These are phyloP conservation scores for Eupithecia subumbrata DNA, from an alignment of 2,888 invertebrate species.

Conservation along the genomic window DNA sequence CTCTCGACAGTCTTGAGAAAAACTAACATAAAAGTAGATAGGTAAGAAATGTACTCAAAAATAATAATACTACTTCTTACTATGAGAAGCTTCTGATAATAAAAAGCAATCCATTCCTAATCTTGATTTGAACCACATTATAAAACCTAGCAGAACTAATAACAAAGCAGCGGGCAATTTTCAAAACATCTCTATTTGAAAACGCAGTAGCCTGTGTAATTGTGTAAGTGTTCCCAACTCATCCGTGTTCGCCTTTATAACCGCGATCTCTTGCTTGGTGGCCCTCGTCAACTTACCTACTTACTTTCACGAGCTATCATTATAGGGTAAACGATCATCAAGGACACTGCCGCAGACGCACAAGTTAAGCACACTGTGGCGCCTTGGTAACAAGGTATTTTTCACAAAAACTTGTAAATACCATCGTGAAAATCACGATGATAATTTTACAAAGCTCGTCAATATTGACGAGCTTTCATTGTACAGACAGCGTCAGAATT, in stretches of 20 bases:
- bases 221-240: conserved; percentile 27
- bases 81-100: background rate
- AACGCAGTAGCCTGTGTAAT: conserved; percentile 34
- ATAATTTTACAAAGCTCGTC: no score
- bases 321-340: conserved; percentile 28
- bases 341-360: background rate
- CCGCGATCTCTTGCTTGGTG: conserved; percentile 31
- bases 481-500: no score
- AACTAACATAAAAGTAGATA: background rate
- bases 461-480: no score
- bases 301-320: conserved; percentile 39
- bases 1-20: background rate
- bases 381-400: no score
- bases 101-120: background rate
- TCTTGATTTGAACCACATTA: conserved; percentile 1
- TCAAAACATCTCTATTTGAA: conserved; percentile 24
- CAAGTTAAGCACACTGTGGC: background rate
- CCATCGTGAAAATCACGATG: no score
- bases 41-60: background rate
- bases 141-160: conserved; percentile 14
- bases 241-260: conserved; percentile 20
- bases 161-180: conserved; percentile 20
- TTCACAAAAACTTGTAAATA: background rate
- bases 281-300: conserved; percentile 26
- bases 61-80: background rate